Evolutionary conservation across 2,888 invertebrate species (phyloP), one percentile per base, ranked within the genome.

Genomic region (Philereme transversata): DNA sequence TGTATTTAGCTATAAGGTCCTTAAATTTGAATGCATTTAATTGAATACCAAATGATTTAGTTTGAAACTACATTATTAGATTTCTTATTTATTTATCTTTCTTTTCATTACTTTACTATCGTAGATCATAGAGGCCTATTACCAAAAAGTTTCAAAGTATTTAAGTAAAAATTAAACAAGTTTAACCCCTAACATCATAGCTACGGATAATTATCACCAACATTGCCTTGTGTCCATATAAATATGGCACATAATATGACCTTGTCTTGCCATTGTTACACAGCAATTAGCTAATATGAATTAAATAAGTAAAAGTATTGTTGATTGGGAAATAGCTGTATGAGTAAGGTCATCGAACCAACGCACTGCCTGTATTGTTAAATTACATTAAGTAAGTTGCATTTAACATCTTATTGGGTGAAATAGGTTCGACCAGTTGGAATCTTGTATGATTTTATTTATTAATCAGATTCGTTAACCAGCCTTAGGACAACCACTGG

Each of bases 1-100:
- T 84, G 79, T 84, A 81, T 83, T 83, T 88, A 88, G 85, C 70
- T 77, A 67, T 87, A 83, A 82, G 82, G 77, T 76, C 80, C 77
- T 81, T 79, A 81, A 83, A 62, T 84, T 84, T 75, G 78, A 81
- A 79, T 89, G 91, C 91, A 91, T 91, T 91, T 91, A 90, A 80
- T 83, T 86, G 82, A 22, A 82, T 77, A 88, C 90, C 90, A 90
- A 87, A 90, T 82, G 80, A 79, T 74, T 84, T 79, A 77, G 70
- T 82, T 83, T 78, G 62, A 65, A 69, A 68, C 70, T 70, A 51
- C 48, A 43, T 65, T 60, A 69, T 67, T 4, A n/a, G 5, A 66
- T 60, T 51, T 64, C 62, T 62, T 70, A 60, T 68, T 55, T 55
- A 54, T 35, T 67, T 45, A 47, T 38, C 22, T 62, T 59, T 66